Evolutionary conservation across 1,140 invertebrate species (phyloP), one percentile per base, ranked within the genome.

Genomic region (Heliconius nattereri): DNA sequence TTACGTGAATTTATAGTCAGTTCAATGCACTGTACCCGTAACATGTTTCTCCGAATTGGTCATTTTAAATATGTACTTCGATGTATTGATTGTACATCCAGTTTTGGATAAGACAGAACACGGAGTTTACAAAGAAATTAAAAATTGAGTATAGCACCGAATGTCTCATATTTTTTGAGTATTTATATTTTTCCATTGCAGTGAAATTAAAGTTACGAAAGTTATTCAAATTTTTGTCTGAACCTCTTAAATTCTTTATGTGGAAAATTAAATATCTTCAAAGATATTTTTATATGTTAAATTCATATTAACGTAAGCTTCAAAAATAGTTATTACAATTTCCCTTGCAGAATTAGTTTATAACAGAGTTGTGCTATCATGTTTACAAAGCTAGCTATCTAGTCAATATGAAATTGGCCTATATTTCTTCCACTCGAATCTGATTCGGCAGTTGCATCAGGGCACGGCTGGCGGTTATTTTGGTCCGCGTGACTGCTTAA

Each of bases 401-500:
- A 78, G 75, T 81, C 73, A 75, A 72, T 83, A 79, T 80, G 78
- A 80, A 81, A 79, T 84, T 87, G 85, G 79, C 85, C 86, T 85
- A 88, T 85, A 85, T 87, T 82, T 85, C 81, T 78, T 80, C 85
- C 84, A 88, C 86, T 85, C 82, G 80, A 81, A 80, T 86, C 86
- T 85, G 81, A 83, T 87, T 88, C 83, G 83, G 88, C 85, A 87
- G 85, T 84, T 87, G 89, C 85, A 87, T 86, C 86, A 89, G 85
- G 83, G 86, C 84, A 83, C 78, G 83, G 84, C 80, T 85, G 83
- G 84, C 71, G 76, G 83, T 86, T 92, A 92, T 93, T 93, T 76
- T 92, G 86, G 81, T 91, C 89, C 85, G 81, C 74, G 85, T 93
- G 91, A 93, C 87, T 91, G 81, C 85, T 85, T 84, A 73, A 73